Base-by-base conservation (phyloP, 2,888 invertebrate genomes). In the Drosophila rellima region DNA sequence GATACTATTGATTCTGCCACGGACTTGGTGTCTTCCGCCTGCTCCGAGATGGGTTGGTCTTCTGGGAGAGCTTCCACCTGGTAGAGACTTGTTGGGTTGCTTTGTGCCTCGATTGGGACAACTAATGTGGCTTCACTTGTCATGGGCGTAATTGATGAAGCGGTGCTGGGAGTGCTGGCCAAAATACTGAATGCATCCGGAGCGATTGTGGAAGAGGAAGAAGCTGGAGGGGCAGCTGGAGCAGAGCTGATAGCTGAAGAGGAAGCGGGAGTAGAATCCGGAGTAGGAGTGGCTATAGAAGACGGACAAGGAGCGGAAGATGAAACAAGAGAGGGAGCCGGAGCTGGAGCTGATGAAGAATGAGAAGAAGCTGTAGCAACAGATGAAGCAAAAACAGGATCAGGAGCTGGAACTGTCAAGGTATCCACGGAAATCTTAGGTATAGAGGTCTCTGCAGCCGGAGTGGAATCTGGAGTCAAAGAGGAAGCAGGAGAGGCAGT, bases 111-210 rank as follows among this genome's bases (percentile, higher is more conserved):
- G 7, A 20, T 6, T 6, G 13, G 6, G 1, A 23, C 4, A 15
- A 6, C 4, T 31, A 47, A 0, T 20, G 23, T 26, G n/a, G 39
- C n/a, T n/a, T 26, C 57, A 39, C 48, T 47, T 10, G 47, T 57
- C n/a, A 18, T 5, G 10, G 56, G 47, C 3, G 47, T 45, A 26
- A 40, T 13, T n/a, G 39, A 50, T 2, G 18, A 17, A 2, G 15
- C 15, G 11, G 37, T 39, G 37, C 51, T 51, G 37, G 23, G 13
- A 18, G 13, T 48, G 18, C 48, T 48, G 13, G 8, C 17, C 8
- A 5, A 4, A 40, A 18, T 18, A 11, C 18, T 3, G 2, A 10
- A 40, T 2, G 18, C 18, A 18, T 40, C 40, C 5, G 40, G 2
- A 11, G 40, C 11, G 5, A 11, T 5, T 18, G 11, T 1, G n/a